Base-by-base conservation (phyloP, 2,888 invertebrate genomes). In the Pachliopta kotzebuea region DNA sequence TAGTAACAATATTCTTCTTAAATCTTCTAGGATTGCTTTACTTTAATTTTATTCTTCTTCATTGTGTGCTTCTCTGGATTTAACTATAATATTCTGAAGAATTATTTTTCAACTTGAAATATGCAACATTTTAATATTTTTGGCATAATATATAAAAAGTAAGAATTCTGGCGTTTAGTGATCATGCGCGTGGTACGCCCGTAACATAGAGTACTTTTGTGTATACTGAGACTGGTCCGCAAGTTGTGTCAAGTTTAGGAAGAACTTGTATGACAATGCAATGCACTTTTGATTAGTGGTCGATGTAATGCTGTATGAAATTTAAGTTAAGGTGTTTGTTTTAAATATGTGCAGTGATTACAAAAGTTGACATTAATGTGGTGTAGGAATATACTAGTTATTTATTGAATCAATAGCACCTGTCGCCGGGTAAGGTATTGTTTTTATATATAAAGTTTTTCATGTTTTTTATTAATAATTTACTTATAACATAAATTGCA, bases 401-500 rank as follows among this genome's bases (percentile, higher is more conserved):
- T 77, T 62, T 69, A 63, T 65, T 65, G 63, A 59, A 58, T 59
- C 66, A 57, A 18, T 66, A 72, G 71, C 85, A 88, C 85, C 84
- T 85, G 86, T 86, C 83, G 84, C 85, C 86, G 80, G 88, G 88
- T 88, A 80, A 80, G 87, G 82, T 66, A 70, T 74, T 74, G 71
- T 74, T 73, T 76, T 71, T 66, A 24, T 54, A 42, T 17, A 21
- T 60, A 42, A 54, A n/a, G 6, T 26, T 24, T 42, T 55, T 24
- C n/a, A n/a, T 9, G n/a, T 29, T 24, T 54, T 54, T 54, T 18
- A 9, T 54, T 17, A 49, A 49, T 49, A 37, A 37, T 49, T n/a
- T 6, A 49, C 49, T 49, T 49, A 20, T n/a, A 3, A 49, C 7
- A 49, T 49, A 49, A 45, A 20, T 14, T 2, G 37, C 14, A 37